Conservation (phyloP, 2,797 vertebrate species). For the Aldrovandia affinis region DNA sequence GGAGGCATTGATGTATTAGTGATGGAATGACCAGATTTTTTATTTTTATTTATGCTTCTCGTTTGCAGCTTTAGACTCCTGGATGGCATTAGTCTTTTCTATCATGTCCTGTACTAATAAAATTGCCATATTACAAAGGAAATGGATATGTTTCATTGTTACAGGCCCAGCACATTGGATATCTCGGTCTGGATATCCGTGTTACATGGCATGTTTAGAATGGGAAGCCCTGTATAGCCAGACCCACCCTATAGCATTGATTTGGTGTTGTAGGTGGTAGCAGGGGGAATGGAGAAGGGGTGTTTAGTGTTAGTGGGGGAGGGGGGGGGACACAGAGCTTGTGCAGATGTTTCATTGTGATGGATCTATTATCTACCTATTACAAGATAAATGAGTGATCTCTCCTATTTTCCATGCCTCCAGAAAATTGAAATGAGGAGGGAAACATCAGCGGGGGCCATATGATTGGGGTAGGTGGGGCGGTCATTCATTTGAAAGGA, state of each 20-base stretch:
- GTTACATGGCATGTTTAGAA: neutral
- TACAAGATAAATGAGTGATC: constrained; percentile 99
- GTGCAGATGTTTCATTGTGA: constrained; percentile 96
- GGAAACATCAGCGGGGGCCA: constrained; percentile 79
- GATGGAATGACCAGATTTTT: neutral
- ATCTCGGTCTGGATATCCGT: neutral
- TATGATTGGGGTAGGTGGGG: constrained; percentile 93
- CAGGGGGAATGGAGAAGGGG: constrained; percentile 2
- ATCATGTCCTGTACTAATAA: neutral
- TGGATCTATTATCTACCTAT: constrained; percentile 99
- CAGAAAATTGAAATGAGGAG: constrained; percentile 96
- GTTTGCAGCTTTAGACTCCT: neutral
- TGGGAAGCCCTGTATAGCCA: constrained; percentile 52
- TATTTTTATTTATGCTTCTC: neutral
- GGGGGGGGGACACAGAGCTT: constrained; percentile 78
- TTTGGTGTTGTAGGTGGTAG: constrained; percentile 64
- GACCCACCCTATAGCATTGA: constrained; percentile 71
- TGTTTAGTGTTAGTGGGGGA: constrained; percentile 56
- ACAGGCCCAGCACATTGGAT: neutral
- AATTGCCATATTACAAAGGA: neutral
- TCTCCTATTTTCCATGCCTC: constrained; percentile 83
- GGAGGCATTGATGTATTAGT: neutral
- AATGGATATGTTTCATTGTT: neutral
- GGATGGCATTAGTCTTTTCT: neutral
- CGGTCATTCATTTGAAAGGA: constrained; percentile 89